Evolutionary conservation across 2,113 vertebrate genomes (phyloP).

Genomic region (Typhlomys cinereus): DNA sequence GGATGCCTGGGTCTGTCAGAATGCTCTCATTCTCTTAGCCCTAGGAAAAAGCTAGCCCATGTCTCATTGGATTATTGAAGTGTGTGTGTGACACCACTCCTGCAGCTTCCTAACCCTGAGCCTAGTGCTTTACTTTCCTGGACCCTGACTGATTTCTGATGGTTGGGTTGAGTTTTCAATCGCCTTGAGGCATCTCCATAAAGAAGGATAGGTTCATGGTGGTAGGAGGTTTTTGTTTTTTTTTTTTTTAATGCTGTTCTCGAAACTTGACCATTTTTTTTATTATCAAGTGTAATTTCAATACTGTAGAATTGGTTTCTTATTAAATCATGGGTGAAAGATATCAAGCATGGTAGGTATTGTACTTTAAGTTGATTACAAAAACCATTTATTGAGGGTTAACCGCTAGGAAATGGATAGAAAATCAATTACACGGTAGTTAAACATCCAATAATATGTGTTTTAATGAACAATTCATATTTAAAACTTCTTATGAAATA

Average conservation of each 20-base stretch:
- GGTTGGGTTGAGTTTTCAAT: neutral
- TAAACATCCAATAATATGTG: conserved; percentile 76
- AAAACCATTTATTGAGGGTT: conserved; percentile 72
- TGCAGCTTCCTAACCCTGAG: neutral
- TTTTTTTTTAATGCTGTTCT: neutral
- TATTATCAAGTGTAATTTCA: neutral
- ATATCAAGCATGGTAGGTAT: conserved; percentile 6
- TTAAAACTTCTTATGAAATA: conserved; percentile 71
- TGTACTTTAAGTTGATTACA: conserved; percentile 70
- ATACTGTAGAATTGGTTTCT: neutral
- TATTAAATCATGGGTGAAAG: conserved; percentile 58
- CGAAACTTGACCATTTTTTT: neutral
- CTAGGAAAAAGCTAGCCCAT: accelerated
- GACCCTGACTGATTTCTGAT: neutral
- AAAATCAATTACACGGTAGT: conserved; percentile 73
- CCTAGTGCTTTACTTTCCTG: neutral
- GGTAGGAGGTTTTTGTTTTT: neutral
- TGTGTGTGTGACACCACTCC: accelerated
- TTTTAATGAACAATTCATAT: conserved; percentile 74
- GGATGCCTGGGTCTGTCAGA: neutral
- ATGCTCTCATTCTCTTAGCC: neutral
- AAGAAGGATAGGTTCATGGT: neutral
- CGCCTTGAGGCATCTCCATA: neutral
- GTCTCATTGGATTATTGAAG: neutral
- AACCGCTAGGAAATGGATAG: conserved; percentile 29